Conservation (phyloP, 2,113 vertebrate species). For the Benitochromis conjunctus region DNA sequence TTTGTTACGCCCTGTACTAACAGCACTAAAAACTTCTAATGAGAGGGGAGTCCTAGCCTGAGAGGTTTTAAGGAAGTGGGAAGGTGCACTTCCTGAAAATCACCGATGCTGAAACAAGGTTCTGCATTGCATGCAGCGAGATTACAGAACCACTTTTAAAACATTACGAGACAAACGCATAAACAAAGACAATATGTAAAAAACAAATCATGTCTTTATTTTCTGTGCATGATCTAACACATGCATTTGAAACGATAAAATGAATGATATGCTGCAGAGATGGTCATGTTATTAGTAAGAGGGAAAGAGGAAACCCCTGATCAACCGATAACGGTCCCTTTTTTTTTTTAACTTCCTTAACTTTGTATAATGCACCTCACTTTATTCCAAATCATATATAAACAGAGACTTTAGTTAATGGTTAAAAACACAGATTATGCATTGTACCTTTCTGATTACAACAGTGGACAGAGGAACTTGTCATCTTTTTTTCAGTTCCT, state of each 20-base stretch:
- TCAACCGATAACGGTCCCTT: not conserved
- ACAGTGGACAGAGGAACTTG: not conserved
- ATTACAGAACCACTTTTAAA: not conserved
- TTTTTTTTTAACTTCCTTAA: not conserved
- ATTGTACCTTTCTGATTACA: not conserved
- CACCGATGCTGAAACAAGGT: not conserved
- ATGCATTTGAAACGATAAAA: not conserved
- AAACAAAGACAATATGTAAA: not conserved
- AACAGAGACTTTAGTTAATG: slow-evolving; percentile 47
- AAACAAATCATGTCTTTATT: not conserved
- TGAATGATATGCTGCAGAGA: not conserved
- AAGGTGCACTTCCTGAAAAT: not conserved
- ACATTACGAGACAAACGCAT: not conserved
- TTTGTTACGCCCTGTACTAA: not conserved
- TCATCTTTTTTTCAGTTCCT: not conserved
- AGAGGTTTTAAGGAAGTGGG: slow-evolving; percentile 6
- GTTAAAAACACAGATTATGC: not conserved
- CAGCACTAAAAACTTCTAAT: not conserved
- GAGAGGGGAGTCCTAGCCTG: not conserved
- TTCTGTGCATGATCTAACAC: not conserved
- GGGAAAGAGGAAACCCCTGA: not conserved
- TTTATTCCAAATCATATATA: not conserved
- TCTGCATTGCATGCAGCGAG: not conserved
- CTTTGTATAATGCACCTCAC: not conserved
- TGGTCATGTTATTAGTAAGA: not conserved